phyloP scores from a whole-genome alignment of 2,113 vertebrate species.

The Upupa epops region DNA sequence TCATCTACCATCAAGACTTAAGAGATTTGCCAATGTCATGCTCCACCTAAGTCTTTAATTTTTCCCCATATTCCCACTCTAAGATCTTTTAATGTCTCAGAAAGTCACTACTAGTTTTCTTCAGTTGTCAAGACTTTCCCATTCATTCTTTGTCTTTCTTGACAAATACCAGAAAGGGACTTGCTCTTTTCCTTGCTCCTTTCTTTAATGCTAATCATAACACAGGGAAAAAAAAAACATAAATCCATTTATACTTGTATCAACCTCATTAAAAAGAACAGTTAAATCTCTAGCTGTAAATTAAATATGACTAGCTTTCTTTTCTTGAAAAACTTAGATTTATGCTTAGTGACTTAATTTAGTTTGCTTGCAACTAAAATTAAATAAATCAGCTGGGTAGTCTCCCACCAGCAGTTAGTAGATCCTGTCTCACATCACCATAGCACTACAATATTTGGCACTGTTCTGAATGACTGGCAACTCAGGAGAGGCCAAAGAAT shows the following conservation, averaged over 20 bases:
- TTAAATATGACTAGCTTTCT: not conserved
- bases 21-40: not conserved
- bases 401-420: constrained; percentile 43
- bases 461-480: constrained; percentile 65
- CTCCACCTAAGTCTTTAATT: not conserved
- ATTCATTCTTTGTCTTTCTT: not conserved
- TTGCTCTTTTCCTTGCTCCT: not conserved
- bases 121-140: not conserved
- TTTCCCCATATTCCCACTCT: not conserved
- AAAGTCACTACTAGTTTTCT: not conserved
- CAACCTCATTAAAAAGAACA: not conserved
- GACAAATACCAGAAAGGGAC: not conserved
- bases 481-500: constrained; percentile 57
- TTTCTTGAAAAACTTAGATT: not conserved
- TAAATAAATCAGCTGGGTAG: constrained; percentile 32
- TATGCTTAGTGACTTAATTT: constrained; percentile 1
- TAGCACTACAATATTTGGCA: constrained; percentile 54
- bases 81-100: not conserved
- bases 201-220: not conserved
- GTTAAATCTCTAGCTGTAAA: not conserved
- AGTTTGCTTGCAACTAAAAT: constrained; percentile 46
- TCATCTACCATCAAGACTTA: not conserved
- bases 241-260: not conserved
- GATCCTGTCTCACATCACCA: constrained; percentile 57
- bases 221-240: not conserved